phyloP scores from a whole-genome alignment of 2,888 invertebrate genomes.

The Stenodera caucasica region DNA sequence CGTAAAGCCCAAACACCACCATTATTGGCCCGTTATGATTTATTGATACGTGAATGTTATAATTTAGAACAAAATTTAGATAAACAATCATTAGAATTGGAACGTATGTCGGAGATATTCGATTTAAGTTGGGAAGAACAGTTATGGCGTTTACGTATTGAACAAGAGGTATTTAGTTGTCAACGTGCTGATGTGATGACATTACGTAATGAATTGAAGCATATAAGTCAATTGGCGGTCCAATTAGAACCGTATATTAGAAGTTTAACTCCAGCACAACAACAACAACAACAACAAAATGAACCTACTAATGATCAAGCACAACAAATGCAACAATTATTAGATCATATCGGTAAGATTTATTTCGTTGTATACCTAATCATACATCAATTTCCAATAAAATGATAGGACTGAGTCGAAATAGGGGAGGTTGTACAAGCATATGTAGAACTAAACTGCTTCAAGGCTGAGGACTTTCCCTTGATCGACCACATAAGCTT shows the following conservation, averaged over 20 bases:
- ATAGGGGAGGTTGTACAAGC: too few relatives aligned
- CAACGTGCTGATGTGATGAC: conserved; percentile 69
- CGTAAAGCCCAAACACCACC: conserved; percentile 57
- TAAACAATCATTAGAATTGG: conserved; percentile 64
- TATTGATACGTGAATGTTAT: conserved; percentile 62
- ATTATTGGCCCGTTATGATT: conserved; percentile 56
- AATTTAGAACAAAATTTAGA: conserved; percentile 64
- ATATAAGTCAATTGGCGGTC: conserved; percentile 63
- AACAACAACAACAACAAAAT: conserved; percentile 34
- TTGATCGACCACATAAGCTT: too few relatives aligned
- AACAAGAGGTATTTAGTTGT: conserved; percentile 63
- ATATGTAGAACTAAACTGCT: too few relatives aligned
- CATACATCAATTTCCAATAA: too few relatives aligned
- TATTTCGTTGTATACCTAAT: too few relatives aligned
- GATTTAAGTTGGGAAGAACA: conserved; percentile 74
- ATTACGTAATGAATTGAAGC: conserved; percentile 66
- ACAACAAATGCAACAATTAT: conserved; percentile 59
- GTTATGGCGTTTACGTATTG: conserved; percentile 68
- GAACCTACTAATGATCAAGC: conserved; percentile 52
- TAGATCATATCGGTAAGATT: conserved; percentile 59
- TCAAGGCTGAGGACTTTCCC: too few relatives aligned
- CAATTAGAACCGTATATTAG: conserved; percentile 69
- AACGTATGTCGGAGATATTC: conserved; percentile 62
- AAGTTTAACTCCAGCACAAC: conserved; percentile 55
- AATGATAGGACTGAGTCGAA: too few relatives aligned